A percentile compares a stretch with the other conserved stretches of the same genome.
Evolutionary conservation across 2,888 invertebrate species (phyloP).

Genomic region (Aphidius colemani): DNA sequence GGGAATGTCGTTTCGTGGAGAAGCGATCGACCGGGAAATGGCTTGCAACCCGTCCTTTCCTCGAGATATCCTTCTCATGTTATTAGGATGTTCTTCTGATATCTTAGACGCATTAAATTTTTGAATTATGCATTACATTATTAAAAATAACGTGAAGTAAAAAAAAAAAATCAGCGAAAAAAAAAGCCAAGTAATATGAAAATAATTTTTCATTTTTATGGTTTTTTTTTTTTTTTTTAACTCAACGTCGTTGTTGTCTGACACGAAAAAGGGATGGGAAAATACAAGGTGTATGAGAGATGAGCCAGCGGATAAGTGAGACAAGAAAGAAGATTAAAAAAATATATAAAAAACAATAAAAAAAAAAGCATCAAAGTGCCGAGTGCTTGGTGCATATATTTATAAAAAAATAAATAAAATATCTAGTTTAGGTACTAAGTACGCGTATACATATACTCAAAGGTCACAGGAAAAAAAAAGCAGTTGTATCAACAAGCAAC

Average conservation of each 20-base stretch:
- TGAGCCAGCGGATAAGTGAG: not conserved
- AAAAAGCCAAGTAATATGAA: constrained; percentile 1
- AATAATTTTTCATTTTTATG: not conserved
- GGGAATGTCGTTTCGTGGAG: constrained; percentile 32
- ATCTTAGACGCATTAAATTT: not conserved
- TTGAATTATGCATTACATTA: not conserved
- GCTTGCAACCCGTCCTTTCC: constrained; percentile 18
- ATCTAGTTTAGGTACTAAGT: not conserved
- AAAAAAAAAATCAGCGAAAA: not conserved
- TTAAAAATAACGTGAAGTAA: not conserved
- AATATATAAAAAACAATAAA: not conserved
- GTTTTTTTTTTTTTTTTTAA: not conserved
- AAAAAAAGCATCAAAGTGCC: not conserved
- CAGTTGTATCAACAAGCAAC: not conserved
- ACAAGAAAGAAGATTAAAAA: not conserved
- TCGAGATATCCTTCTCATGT: not conserved
- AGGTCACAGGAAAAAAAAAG: not conserved
- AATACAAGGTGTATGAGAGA: not conserved
- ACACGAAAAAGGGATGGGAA: not conserved
- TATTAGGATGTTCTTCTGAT: not conserved
- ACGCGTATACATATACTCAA: not conserved
- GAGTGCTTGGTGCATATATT: too few relatives aligned
- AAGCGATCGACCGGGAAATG: constrained; percentile 37
- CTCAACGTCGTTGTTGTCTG: too few relatives aligned
- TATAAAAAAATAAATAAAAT: not conserved